Conservation (phyloP, 1,140 invertebrate genomes). For the Philopotamus ludificatus region DNA sequence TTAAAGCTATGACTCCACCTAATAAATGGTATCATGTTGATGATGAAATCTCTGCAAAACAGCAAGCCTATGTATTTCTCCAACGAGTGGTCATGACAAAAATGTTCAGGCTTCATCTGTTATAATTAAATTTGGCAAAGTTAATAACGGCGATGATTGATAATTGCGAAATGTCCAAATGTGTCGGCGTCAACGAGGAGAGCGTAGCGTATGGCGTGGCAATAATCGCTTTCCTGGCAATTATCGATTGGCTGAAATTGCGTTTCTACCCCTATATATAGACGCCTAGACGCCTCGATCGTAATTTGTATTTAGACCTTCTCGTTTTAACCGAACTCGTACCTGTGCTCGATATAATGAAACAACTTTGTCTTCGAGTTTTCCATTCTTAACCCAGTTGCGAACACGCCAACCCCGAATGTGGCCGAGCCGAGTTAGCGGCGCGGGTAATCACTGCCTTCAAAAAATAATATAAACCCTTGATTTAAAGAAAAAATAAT, state of each 20-base stretch:
- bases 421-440: conserved; percentile 26
- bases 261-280: background rate
- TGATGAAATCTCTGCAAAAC: too few relatives aligned
- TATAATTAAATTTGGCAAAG: too few relatives aligned
- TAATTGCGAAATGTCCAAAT: too few relatives aligned
- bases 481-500: too few relatives aligned
- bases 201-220: background rate
- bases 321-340: conserved; percentile 13
- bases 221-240: background rate
- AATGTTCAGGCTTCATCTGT: too few relatives aligned
- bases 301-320: conserved; percentile 23
- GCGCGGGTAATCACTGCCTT: background rate
- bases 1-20: too few relatives aligned
- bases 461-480: conserved; percentile 1
- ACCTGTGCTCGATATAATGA: conserved; percentile 26
- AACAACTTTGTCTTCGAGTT: conserved; percentile 34
- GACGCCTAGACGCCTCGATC: background rate
- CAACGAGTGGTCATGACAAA: too few relatives aligned
- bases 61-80: too few relatives aligned
- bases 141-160: too few relatives aligned
- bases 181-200: background rate
- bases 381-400: conserved; percentile 37
- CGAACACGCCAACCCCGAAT: conserved; percentile 30
- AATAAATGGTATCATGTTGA: too few relatives aligned
- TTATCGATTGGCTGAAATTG: conserved; percentile 15